Conservation (phyloP, 2,113 vertebrate species). For the Calidris pygmaea region DNA sequence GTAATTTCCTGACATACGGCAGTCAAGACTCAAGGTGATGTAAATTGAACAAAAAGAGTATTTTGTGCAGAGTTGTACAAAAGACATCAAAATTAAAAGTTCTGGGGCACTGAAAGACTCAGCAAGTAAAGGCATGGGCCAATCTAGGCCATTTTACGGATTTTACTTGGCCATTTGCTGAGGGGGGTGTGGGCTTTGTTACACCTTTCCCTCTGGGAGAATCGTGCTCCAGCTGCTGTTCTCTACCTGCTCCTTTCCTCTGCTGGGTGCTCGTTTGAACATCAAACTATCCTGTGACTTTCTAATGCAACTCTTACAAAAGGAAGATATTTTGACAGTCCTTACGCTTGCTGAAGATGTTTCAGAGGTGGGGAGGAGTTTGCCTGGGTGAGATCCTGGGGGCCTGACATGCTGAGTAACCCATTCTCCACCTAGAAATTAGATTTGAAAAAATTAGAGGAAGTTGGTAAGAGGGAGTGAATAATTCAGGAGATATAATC, state of each 20-base stretch:
- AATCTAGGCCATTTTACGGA: accelerated
- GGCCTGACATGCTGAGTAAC: neutral
- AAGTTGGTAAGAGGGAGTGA: conserved; percentile 6
- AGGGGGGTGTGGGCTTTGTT: neutral
- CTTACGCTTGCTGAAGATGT: neutral
- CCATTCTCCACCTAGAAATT: neutral
- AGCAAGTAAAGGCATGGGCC: neutral
- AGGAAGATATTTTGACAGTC: neutral
- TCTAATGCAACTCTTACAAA: neutral
- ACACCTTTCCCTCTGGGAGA: neutral
- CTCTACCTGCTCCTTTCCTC: neutral
- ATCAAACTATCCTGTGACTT: neutral
- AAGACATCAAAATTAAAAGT: neutral
- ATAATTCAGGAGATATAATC: conserved; percentile 26
- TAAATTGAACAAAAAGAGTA: neutral
- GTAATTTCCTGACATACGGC: neutral
- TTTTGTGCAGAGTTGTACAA: neutral
- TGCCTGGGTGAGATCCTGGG: neutral
- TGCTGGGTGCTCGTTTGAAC: neutral
- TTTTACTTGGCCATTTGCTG: neutral
- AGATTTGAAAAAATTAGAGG: neutral
- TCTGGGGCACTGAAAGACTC: neutral
- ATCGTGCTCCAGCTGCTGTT: neutral
- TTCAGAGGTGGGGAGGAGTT: neutral
- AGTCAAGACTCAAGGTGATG: neutral